Base-by-base conservation (phyloP, 1,140 invertebrate genomes). In the Scaptomyza graminum region DNA sequence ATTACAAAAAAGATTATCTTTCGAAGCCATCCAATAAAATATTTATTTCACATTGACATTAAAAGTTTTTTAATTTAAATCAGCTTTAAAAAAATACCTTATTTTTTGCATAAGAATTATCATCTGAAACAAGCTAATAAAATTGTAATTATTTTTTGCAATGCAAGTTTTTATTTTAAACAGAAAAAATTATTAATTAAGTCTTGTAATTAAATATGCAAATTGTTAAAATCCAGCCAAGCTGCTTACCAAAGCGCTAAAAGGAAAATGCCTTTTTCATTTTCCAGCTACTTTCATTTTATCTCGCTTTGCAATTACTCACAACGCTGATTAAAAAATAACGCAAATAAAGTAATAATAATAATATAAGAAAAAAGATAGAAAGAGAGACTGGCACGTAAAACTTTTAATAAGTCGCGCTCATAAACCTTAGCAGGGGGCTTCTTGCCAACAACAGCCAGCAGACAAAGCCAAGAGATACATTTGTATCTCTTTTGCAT, bases 361-460 rank as follows among this genome's bases (percentile, higher is more conserved):
- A 34, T 9, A 77, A 81, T 71, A 76, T 67, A 76, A 82, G 82
- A 34, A 37, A 52, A 71, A 68, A 78, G 81, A 44, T 22, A 22
- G 18, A 22, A 22, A 3, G 34, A 55, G 41, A 43, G 44, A 63
- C 39, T 49, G 43, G 49, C 65, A 64, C 50, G 31, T 34, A 34
- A 67, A 87, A 85, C 70, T 85, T 87, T 80, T 87, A 85, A 85
- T 85, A 78, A 77, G 82, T 72, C 63, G 60, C 63, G 50, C 60
- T 47, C 80, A 79, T 84, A 84, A 85, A 85, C 34, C 74, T 74
- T 57, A 46, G 60, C 73, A 50, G 74, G 77, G 55, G 71, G 28
- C 55, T 12, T 28, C 31, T 34, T 34, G 43, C 47, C 56, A 63
- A 57, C 6, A 63, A 9, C 43, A 64, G 12, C 43, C 5, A n/a